Evolutionary conservation across 53 echinoderm and acorn worm species (phyloP), one percentile per base, ranked within the genome.

Genomic region (Paracentrotus lividus): DNA sequence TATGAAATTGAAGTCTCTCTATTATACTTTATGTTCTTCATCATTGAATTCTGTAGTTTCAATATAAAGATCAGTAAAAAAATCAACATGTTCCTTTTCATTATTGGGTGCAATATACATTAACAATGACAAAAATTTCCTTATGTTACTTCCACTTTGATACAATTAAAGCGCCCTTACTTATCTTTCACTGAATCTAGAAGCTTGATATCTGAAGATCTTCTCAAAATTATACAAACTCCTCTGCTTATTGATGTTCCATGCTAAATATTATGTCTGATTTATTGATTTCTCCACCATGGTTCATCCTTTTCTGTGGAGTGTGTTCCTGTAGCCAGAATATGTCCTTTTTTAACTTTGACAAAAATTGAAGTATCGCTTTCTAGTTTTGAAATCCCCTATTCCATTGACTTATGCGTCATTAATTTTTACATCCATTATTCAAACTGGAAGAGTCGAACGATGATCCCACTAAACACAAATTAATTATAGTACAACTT

Each of bases 21-120:
- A 85, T 85, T 49, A 51, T 49, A 49, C 85, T 51, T 23, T 45
- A 12, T 85, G 26, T 42, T 52, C 85, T 42, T 42, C 52, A 85
- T 85, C 85, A 85, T 51, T 49, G 31, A 85, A 85, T 27, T 85
- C 85, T 45, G 49, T 51, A 7, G 51, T n/a, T 31, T 7, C 32
- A 5, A 21, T 51, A 53, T 24, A 49, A 24, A 85, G 6, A 85
- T 33, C 29, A 49, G 0, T n/a, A 49, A 85, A 21, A 49, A 49
- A 85, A 0, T 85, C 49, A 3, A 85, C 51, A 49, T 51, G 85
- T 12, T 85, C 52, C 21, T 85, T 85, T 23, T 85, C 85, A 85
- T 85, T 85, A 18, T 85, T 85, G 24, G 85, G 85, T 85, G 85
- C 85, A n/a, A 85, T 85, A 85, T 2, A 85, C 26, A 49, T 85